Evolutionary conservation across 2,113 vertebrate species (phyloP), one percentile per base, ranked within the genome.

Genomic region (Epinephelus fuscoguttatus): DNA sequence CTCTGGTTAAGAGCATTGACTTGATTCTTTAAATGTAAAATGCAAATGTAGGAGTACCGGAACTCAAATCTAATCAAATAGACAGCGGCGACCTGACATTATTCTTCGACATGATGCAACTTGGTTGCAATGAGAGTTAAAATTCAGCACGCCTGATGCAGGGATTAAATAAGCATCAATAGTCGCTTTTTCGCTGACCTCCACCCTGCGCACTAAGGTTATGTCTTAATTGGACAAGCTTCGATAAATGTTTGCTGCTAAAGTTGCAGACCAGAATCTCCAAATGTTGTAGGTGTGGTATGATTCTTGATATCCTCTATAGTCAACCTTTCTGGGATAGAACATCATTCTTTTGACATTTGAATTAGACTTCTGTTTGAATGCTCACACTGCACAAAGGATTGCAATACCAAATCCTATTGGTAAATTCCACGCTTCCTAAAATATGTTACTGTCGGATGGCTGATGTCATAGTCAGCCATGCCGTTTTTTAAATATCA

Each of bases 91-190:
- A 84, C 78, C 77, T 69, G 64, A 90, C 79, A 57, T 84, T 77
- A 47, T 89, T 80, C 75, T 72, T 75, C 52, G 45, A 68, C 60
- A 61, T 91, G 90, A 94, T 90, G 92, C 84, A 94, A 94, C 72
- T 21, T 13, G 67, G 82, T 49, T 71, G 92, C 88, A 94, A 94
- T 40, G 42, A 37, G 76, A 82, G 60, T 75, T 88, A 45, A 70
- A 67, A 86, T 85, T 69, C 86, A 66, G 57, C 67, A 13, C 50
- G 49, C 60, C 85, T 74, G 45, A 82, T 15, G 45, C 57, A 7
- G 66, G 79, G 73, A 87, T 89, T 79, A 91, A 89, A 79, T 70
- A 72, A 55, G 70, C 60, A 42, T 69, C 56, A 42, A 33, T 60
- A 42, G 75, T 3, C 0, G 0, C 49, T 71, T 72, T 49, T 67